A percentile compares a stretch with the other conserved stretches of the same genome.
phyloP scores from a whole-genome alignment of 2,797 vertebrate genomes.

The Pipistrellus kuhlii region DNA sequence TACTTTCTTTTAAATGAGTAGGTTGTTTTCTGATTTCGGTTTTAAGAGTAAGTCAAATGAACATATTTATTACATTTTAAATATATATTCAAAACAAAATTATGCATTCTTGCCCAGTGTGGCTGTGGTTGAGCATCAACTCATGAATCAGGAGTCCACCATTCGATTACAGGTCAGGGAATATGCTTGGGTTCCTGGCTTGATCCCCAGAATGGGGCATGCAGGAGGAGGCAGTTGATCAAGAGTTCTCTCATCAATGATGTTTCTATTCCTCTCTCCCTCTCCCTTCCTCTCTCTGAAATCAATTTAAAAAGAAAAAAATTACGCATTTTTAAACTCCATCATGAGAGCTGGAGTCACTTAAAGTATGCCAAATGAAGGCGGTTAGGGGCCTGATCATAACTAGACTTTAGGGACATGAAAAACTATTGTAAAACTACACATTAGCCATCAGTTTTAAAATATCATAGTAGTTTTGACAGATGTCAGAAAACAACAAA shows the following conservation, averaged over 20 bases:
- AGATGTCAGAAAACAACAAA: conserved; percentile 15
- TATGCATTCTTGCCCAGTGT: background rate
- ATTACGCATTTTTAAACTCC: background rate
- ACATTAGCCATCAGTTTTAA: background rate
- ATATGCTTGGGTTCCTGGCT: background rate
- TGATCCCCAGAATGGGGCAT: background rate
- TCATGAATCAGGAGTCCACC: background rate
- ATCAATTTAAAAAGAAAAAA: background rate
- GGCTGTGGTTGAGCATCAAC: background rate
- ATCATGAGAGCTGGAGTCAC: background rate
- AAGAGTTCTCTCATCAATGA: background rate
- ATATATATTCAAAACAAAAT: background rate
- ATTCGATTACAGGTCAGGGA: background rate
- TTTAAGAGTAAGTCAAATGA: conserved; percentile 21
- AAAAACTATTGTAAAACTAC: conserved; percentile 6
- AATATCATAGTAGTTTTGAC: background rate
- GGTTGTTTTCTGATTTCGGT: background rate
- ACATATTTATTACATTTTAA: conserved; percentile 3
- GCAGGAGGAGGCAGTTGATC: background rate
- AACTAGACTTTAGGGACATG: background rate
- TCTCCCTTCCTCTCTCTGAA: too few relatives aligned
- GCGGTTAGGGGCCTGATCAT: background rate
- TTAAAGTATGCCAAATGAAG: conserved; percentile 2
- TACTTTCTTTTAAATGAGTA: conserved; percentile 27
- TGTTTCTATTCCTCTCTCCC: background rate